Evolutionary conservation across 2,113 vertebrate species (phyloP), one percentile per base, ranked within the genome.

Genomic region (Tragelaphus buxtoni): DNA sequence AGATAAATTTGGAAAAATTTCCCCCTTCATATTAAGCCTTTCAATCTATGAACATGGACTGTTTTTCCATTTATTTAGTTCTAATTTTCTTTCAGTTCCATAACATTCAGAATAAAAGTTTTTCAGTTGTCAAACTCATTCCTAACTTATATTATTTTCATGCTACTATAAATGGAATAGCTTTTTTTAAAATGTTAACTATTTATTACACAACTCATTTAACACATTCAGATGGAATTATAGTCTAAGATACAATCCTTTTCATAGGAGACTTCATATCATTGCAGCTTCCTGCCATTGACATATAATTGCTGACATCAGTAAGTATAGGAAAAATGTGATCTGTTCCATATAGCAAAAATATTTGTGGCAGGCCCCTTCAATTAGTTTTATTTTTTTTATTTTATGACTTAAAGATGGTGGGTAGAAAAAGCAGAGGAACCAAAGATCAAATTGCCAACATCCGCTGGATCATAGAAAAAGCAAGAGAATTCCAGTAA

Each of bases 341-440:
- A 95, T 94, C 85, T 96, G 87, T 56, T 88, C 49, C 56, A 10
- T n/a, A 88, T 49, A 90, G 76, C 65, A 58, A 47, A 95, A 95
- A 74, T 97, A 63, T 91, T 91, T 97, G 94, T 65, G 91, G 85
- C 91, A 42, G 42, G 72, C 26, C 49, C 61, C 69, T 94, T 79
- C 53, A 89, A 97, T 97, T 95, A 55, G 69, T 61, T 97, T 97
- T 91, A 79, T 95, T 95, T 95, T 80, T 80, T 96, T 72, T 39
- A 63, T 91, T 90, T 91, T 92, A 96, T 95, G 14, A 17, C 17
- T 49, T 79, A 69, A 69, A 69, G 63, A 69, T 69, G n/a, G 63
- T 69, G 63, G n/a, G 4, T 69, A 22, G 63, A 35, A 69, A 69
- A 69, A 1, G 18, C 63, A 69, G n/a, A 35, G 63, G 63, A 69